Evolutionary conservation across 2,888 invertebrate species (phyloP).

Genomic region (Smittia aterrima): DNA sequence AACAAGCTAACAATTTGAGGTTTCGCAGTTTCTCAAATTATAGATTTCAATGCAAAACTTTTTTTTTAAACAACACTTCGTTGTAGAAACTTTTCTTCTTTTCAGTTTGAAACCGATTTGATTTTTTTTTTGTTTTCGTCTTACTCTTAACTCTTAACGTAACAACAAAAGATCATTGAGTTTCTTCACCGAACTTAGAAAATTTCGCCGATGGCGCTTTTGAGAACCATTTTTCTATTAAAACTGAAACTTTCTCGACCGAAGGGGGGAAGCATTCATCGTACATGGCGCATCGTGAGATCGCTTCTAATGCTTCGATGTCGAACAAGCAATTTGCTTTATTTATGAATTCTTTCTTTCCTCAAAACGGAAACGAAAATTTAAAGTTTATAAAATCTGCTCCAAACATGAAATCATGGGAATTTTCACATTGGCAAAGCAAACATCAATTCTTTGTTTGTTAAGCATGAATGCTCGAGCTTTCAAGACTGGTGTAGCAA

Average conservation of each 20-base stretch:
- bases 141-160: neutral
- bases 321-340: neutral
- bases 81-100: no score
- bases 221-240: constrained; percentile 10
- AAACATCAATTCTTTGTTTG: constrained; percentile 2
- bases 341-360: constrained; percentile 7
- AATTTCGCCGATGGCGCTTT: constrained; percentile 9
- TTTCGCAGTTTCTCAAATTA: neutral
- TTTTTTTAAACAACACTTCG: neutral
- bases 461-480: neutral
- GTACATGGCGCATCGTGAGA: no score
- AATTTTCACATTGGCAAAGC: neutral
- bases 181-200: neutral
- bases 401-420: neutral
- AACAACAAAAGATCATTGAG: constrained; percentile 3
- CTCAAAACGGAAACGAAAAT: neutral
- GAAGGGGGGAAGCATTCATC: no score
- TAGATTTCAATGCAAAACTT: neutral
- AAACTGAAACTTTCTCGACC: constrained; percentile 20
- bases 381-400: neutral
- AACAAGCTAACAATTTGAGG: neutral
- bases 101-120: neutral
- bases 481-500: neutral
- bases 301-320: neutral
- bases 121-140: constrained; percentile 4